These are phyloP conservation scores for Polietes domitor DNA, from an alignment of 2,888 invertebrate genomes.

Conservation along the genomic window DNA sequence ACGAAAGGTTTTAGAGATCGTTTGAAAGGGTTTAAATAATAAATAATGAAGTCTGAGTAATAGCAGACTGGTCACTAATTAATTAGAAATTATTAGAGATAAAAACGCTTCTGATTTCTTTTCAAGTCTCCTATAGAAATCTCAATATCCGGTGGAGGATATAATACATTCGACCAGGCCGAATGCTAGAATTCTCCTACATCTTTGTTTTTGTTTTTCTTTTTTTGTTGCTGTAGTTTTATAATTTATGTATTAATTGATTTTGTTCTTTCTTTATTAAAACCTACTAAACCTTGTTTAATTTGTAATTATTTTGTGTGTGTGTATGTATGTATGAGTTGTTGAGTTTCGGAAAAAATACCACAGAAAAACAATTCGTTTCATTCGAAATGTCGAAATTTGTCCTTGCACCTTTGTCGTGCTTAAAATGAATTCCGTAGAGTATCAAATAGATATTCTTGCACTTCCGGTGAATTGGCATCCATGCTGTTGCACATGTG, in stretches of 20 bases:
- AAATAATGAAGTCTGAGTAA: too few relatives aligned
- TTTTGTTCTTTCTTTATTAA: constrained; percentile 11
- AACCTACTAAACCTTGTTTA: constrained; percentile 37
- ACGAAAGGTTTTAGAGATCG: too few relatives aligned
- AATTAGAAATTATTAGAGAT: too few relatives aligned
- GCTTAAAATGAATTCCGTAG: constrained; percentile 85
- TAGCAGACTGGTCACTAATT: too few relatives aligned
- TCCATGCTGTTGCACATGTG: constrained; percentile 84
- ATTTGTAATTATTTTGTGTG: constrained; percentile 27
- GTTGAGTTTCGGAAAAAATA: constrained; percentile 62
- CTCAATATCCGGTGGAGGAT: background rate
- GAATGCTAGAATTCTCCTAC: constrained; percentile 16
- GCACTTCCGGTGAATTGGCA: constrained; percentile 84
- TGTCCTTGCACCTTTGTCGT: constrained; percentile 21
- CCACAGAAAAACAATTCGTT: constrained; percentile 66
- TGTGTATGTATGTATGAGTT: background rate
- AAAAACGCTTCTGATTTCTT: too few relatives aligned
- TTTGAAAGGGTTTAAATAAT: too few relatives aligned
- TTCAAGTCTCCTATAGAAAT: too few relatives aligned
- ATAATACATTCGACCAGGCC: constrained; percentile 26
- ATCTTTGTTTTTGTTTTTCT: background rate
- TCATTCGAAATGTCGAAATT: constrained; percentile 47
- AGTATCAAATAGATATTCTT: constrained; percentile 88
- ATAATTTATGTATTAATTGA: constrained; percentile 37
- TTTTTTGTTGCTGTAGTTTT: constrained; percentile 13